Conservation (phyloP, 2,888 invertebrate genomes). For the Zhuqinia jingwanae region DNA sequence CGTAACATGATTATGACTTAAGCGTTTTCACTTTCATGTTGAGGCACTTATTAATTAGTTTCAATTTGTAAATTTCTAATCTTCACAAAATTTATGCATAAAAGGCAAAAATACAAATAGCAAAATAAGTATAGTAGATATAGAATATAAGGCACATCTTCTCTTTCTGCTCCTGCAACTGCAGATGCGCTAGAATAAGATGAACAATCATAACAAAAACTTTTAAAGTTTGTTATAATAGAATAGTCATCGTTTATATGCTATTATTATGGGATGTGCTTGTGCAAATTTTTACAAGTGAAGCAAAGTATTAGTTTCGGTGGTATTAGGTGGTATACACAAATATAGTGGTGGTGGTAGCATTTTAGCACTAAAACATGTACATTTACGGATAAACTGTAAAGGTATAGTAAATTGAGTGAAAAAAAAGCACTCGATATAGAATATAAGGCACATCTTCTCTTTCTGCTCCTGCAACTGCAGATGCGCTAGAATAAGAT, state of each 20-base stretch:
- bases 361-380: too few relatives aligned
- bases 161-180: slow-evolving; percentile 32
- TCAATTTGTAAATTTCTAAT: slow-evolving; percentile 72
- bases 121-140: too few relatives aligned
- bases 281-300: too few relatives aligned
- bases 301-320: too few relatives aligned
- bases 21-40: slow-evolving; percentile 70
- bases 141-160: slow-evolving; percentile 43
- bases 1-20: background rate
- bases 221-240: slow-evolving; percentile 1
- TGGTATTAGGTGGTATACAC: too few relatives aligned
- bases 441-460: slow-evolving; percentile 45
- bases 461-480: slow-evolving; percentile 29
- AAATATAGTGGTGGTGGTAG: too few relatives aligned
- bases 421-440: too few relatives aligned
- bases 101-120: too few relatives aligned
- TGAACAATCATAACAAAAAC: slow-evolving; percentile 3
- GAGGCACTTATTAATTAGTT: slow-evolving; percentile 69
- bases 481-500: background rate
- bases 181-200: background rate
- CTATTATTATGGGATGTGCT: too few relatives aligned
- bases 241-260: too few relatives aligned
- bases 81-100: slow-evolving; percentile 42
- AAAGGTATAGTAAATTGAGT: too few relatives aligned
- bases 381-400: too few relatives aligned